A percentile compares a stretch with the other conserved stretches of the same genome.
Conservation (phyloP, 1,140 invertebrate species). For the Sycophaga agraensis region DNA sequence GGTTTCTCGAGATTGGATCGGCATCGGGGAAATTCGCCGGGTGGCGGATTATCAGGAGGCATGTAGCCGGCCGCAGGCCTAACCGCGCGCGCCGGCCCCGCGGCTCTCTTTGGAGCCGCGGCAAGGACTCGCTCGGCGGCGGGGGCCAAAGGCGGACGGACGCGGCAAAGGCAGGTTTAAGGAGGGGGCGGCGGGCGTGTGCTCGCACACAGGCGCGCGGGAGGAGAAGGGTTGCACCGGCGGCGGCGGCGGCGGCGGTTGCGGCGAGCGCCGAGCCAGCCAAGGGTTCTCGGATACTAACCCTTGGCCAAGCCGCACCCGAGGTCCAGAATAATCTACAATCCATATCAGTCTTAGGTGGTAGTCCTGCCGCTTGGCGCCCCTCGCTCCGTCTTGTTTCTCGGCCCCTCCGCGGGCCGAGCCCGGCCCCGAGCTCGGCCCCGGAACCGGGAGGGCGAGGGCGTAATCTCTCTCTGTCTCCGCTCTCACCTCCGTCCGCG, state of each 20-base stretch:
- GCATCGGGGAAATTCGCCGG: slow-evolving; percentile 37
- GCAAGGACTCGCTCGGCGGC: background rate
- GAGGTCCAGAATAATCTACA: slow-evolving; percentile 60
- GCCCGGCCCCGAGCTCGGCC: background rate
- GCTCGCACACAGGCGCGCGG: background rate
- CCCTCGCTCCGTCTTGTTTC: slow-evolving; percentile 19
- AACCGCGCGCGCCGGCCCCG: slow-evolving; percentile 30
- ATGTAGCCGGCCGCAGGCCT: slow-evolving; percentile 46
- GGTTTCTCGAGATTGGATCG: slow-evolving; percentile 32
- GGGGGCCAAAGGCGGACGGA: slow-evolving; percentile 8
- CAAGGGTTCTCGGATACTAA: slow-evolving; percentile 55
- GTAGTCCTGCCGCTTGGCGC: slow-evolving; percentile 44
- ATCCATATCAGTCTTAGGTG: slow-evolving; percentile 59
- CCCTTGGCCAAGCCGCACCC: slow-evolving; percentile 58
- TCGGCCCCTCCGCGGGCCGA: slow-evolving; percentile 25
- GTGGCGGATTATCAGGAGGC: slow-evolving; percentile 42
- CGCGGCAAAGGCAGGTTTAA: slow-evolving; percentile 10
- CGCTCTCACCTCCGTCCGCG: slow-evolving; percentile 35
- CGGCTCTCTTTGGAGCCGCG: background rate
- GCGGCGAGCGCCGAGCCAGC: slow-evolving; percentile 19
- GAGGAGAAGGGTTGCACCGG: background rate
- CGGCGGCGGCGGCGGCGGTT: background rate
- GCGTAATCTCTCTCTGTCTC: slow-evolving; percentile 33
- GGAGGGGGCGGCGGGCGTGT: slow-evolving; percentile 16
- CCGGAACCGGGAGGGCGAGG: background rate